Percentiles rank a stretch among this genome's conserved stretches.
Evolutionary conservation across 2,888 invertebrate genomes (phyloP).

Genomic region (Melieria picta): DNA sequence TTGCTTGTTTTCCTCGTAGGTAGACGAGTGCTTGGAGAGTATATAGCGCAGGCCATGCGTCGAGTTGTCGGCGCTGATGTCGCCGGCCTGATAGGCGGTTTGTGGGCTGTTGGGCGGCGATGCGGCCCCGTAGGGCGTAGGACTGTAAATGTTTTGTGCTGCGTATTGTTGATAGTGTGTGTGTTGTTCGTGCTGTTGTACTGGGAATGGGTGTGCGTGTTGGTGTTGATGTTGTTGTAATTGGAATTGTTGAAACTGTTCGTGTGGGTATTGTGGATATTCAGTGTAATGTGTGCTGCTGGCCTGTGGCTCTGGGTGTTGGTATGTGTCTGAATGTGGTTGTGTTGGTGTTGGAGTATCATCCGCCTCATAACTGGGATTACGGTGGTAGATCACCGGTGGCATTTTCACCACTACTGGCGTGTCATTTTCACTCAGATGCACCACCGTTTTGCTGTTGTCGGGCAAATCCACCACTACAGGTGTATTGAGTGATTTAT

Average conservation of each 20-base stretch:
- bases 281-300: constrained; percentile 4
- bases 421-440: constrained; percentile 29
- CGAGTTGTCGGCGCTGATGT: neutral
- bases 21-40: neutral
- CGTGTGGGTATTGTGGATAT: constrained; percentile 1
- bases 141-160: neutral
- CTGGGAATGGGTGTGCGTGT: constrained; percentile 22
- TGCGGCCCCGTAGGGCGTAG: too few species aligned
- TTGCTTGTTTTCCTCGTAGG: neutral
- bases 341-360: neutral
- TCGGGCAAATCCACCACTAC: constrained; percentile 44
- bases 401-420: constrained; percentile 43
- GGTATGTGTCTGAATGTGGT: neutral
- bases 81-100: neutral
- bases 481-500: constrained; percentile 33
- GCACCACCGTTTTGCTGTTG: constrained; percentile 22
- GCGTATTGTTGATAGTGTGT: too few species aligned
- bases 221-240: constrained; percentile 28
- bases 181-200: too few species aligned
- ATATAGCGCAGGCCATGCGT: constrained; percentile 19
- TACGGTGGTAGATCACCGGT: constrained; percentile 44
- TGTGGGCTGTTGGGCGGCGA: constrained; percentile 1
- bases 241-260: constrained; percentile 11
- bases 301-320: neutral
- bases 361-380: constrained; percentile 9